These are phyloP conservation scores for Zophobas atratus DNA, from an alignment of 1,140 invertebrate genomes.

Conservation along the genomic window DNA sequence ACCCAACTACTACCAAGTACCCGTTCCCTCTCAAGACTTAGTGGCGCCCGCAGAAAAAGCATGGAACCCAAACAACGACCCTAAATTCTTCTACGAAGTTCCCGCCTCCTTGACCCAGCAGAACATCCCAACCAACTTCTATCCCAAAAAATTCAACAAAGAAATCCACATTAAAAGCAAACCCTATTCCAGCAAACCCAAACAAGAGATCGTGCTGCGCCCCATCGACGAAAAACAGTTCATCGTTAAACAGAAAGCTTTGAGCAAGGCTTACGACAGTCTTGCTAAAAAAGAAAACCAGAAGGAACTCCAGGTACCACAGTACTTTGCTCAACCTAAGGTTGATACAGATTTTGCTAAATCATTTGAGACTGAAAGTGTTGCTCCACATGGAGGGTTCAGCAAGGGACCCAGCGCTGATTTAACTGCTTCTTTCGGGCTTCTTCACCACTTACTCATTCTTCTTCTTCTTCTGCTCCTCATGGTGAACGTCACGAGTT, in stretches of 20 bases:
- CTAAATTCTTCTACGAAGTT: conserved; percentile 63
- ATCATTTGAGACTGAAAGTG: neutral
- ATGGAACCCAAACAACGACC: conserved; percentile 67
- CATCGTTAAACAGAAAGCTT: conserved; percentile 60
- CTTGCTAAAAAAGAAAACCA: conserved; percentile 64
- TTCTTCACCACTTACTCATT: conserved; percentile 21
- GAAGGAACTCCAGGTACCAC: conserved; percentile 56
- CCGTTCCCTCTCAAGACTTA: conserved; percentile 62
- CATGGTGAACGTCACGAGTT: conserved; percentile 68
- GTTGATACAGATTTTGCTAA: conserved; percentile 10
- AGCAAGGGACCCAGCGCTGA: conserved; percentile 4
- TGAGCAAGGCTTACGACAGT: conserved; percentile 60
- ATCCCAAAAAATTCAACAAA: conserved; percentile 66
- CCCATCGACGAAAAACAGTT: conserved; percentile 59
- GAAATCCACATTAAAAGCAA: conserved; percentile 64
- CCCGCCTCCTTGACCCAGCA: conserved; percentile 57
- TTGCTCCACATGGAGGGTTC: neutral
- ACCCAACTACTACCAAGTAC: conserved; percentile 59
- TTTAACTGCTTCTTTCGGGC: conserved; percentile 24
- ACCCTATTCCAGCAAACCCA: conserved; percentile 59
- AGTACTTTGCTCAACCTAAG: conserved; percentile 24
- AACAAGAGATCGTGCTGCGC: conserved; percentile 59
- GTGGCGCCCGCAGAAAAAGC: conserved; percentile 57
- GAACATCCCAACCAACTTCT: conserved; percentile 60
- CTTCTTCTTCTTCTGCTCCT: conserved; percentile 20